Percentiles rank a stretch among this genome's conserved stretches.
phyloP scores from a whole-genome alignment of 2,797 vertebrate genomes.

The Myoxocephalus aenaeus region DNA sequence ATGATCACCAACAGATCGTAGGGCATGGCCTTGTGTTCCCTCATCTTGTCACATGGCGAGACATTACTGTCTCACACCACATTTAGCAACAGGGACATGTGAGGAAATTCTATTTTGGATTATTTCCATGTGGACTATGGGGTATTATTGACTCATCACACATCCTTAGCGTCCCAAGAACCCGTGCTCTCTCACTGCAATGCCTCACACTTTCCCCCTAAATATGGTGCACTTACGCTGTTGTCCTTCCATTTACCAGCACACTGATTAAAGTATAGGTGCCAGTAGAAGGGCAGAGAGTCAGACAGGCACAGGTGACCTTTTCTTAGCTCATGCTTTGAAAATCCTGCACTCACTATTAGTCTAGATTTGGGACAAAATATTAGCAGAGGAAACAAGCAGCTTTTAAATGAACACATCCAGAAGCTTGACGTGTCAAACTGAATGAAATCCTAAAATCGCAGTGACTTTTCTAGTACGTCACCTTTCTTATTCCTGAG shows the following conservation, averaged over 20 bases:
- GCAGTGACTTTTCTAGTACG: not conserved
- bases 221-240: slow-evolving; percentile 6
- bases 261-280: not conserved
- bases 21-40: slow-evolving; percentile 46
- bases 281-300: slow-evolving; percentile 8
- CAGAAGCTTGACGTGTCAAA: not conserved
- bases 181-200: not conserved
- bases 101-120: slow-evolving; percentile 40
- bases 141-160: slow-evolving; percentile 13
- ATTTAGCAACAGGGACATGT: slow-evolving; percentile 37
- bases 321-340: slow-evolving; percentile 1
- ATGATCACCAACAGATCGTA: slow-evolving; percentile 29
- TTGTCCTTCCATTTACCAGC: slow-evolving; percentile 39
- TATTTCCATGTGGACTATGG: not conserved
- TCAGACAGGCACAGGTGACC: slow-evolving; percentile 13
- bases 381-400: not conserved
- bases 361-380: not conserved
- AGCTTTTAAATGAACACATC: not conserved
- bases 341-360: not conserved
- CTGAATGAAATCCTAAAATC: not conserved
- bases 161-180: not conserved
- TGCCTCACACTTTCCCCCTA: not conserved
- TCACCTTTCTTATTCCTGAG: not conserved
- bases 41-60: slow-evolving; percentile 3
- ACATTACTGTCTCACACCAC: slow-evolving; percentile 9